These are phyloP conservation scores for Glareola pratincola DNA, from an alignment of 2,113 vertebrate species.

Conservation along the genomic window DNA sequence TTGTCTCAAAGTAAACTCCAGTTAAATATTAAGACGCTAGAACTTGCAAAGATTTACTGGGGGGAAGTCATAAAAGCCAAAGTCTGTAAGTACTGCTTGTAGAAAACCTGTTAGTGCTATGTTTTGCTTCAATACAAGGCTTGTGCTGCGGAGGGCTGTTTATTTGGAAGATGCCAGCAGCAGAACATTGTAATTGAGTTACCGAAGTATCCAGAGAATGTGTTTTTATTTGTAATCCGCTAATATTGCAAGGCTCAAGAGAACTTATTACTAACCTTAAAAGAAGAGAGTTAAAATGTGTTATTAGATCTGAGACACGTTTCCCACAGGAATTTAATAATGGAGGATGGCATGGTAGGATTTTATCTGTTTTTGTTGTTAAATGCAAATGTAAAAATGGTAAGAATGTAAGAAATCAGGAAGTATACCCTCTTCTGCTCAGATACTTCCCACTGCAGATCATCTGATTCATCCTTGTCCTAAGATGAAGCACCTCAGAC, in stretches of 20 bases:
- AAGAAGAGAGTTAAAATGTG: not conserved
- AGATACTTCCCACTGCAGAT: not conserved
- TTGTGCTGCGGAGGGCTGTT: conserved; percentile 7
- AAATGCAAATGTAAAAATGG: conserved; percentile 27
- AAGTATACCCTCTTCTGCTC: not conserved
- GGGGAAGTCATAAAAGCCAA: not conserved
- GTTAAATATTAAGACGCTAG: not conserved
- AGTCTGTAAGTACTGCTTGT: not conserved
- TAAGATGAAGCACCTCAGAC: not conserved
- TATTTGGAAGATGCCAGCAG: conserved; percentile 18
- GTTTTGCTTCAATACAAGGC: not conserved
- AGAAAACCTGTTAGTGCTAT: not conserved
- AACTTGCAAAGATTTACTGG: not conserved
- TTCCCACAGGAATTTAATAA: conserved; percentile 59
- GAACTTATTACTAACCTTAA: conserved; percentile 17
- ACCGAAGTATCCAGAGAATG: conserved; percentile 50
- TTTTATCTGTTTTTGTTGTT: not conserved
- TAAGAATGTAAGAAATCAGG: conserved; percentile 47
- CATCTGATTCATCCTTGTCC: not conserved
- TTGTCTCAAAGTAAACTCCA: not conserved
- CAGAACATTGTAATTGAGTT: conserved; percentile 24
- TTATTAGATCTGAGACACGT: not conserved
- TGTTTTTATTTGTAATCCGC: conserved; percentile 48
- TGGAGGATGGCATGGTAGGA: not conserved
- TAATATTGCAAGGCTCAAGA: conserved; percentile 45